Percentiles rank a stretch among this genome's conserved stretches.
phyloP scores from a whole-genome alignment of 2,797 vertebrate genomes.

The Calcarius lapponicus region DNA sequence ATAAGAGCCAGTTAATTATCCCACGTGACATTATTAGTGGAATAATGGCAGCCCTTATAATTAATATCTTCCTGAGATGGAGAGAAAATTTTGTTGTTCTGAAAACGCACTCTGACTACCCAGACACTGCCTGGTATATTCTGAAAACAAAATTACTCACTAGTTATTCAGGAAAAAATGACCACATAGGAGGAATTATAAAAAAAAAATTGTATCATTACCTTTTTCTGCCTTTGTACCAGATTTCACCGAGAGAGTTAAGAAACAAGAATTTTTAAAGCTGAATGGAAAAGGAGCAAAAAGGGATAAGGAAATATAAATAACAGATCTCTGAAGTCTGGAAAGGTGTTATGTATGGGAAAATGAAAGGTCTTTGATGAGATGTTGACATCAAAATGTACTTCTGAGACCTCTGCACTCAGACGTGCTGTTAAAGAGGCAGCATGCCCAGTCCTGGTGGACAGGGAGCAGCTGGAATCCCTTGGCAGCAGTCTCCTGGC shows the following conservation, averaged over 20 bases:
- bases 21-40: slow-evolving; percentile 6
- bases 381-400: not conserved
- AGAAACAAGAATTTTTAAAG: slow-evolving; percentile 32
- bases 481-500: rapidly evolving
- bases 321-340: slow-evolving; percentile 42
- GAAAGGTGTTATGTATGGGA: slow-evolving; percentile 31
- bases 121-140: not conserved
- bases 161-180: slow-evolving; percentile 49
- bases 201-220: not conserved
- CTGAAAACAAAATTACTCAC: slow-evolving; percentile 12
- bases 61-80: slow-evolving; percentile 38
- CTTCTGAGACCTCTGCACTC: not conserved
- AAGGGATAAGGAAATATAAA: slow-evolving; percentile 43
- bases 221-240: not conserved
- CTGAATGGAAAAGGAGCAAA: not conserved
- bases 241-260: slow-evolving; percentile 35
- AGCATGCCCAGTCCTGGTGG: rapidly evolving
- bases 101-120: not conserved
- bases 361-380: slow-evolving; percentile 19
- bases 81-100: not conserved
- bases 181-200: not conserved
- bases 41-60: slow-evolving; percentile 36
- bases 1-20: slow-evolving; percentile 18
- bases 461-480: slow-evolving; percentile 1
- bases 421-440: not conserved